Evolutionary conservation across 2,888 invertebrate species (phyloP).

Genomic region (Meganola albula): DNA sequence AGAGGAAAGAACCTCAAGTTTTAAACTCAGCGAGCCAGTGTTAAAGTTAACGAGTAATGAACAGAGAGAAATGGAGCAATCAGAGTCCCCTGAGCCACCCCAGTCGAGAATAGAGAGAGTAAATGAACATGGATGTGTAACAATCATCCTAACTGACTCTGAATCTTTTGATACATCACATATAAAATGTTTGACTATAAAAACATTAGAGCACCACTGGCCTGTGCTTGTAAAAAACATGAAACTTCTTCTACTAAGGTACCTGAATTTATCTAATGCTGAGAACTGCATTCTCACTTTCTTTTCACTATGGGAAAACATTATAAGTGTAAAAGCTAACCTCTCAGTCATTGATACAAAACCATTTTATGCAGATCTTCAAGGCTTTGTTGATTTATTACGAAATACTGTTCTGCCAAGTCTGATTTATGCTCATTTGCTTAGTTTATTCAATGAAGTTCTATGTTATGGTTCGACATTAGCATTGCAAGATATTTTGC

Average conservation of each 20-base stretch:
- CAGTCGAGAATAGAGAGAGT: constrained; percentile 61
- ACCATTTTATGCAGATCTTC: constrained; percentile 90
- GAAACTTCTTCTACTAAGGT: constrained; percentile 76
- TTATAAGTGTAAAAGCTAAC: constrained; percentile 93
- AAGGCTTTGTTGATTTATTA: constrained; percentile 85
- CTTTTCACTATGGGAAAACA: constrained; percentile 91
- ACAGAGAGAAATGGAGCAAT: constrained; percentile 42
- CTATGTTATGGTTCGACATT: constrained; percentile 94
- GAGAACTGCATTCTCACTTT: constrained; percentile 88
- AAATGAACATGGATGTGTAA: constrained; percentile 75
- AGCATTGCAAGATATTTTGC: constrained; percentile 90
- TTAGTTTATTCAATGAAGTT: constrained; percentile 92
- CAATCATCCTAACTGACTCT: constrained; percentile 83
- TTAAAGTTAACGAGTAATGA: constrained; percentile 53
- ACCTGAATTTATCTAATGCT: constrained; percentile 77
- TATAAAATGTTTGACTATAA: constrained; percentile 90
- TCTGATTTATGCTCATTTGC: constrained; percentile 89
- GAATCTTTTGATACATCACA: constrained; percentile 91
- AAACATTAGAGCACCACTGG: constrained; percentile 91
- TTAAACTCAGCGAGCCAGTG: constrained; percentile 63
- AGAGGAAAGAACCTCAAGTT: constrained; percentile 38
- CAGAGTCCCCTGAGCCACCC: constrained; percentile 50
- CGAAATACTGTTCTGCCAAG: constrained; percentile 85
- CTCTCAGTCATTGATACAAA: constrained; percentile 92
- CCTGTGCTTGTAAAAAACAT: constrained; percentile 86